Evolutionary conservation across 2,888 invertebrate species (phyloP).

Genomic region (Scaptomyza polygonia): DNA sequence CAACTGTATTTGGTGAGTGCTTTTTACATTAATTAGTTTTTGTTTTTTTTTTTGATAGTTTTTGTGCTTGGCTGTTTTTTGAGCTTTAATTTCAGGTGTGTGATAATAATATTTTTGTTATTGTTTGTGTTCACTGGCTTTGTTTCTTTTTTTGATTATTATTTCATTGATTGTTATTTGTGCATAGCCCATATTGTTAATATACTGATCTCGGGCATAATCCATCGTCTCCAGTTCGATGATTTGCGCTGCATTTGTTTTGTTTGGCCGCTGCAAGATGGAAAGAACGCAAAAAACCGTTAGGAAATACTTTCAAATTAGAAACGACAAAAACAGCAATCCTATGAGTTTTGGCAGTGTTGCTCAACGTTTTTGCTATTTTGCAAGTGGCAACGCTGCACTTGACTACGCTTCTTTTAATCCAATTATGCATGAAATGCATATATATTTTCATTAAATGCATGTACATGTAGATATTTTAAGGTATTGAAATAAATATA

Average conservation of each 20-base stretch:
- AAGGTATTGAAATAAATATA: too few relatives aligned
- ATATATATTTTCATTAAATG: not conserved
- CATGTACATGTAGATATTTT: not conserved
- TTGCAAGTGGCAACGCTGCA: conserved; percentile 44
- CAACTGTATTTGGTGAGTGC: not conserved
- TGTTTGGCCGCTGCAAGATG: conserved; percentile 29
- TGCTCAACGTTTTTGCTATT: conserved; percentile 24
- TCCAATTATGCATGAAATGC: not conserved
- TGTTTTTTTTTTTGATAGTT: not conserved
- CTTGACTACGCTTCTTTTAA: not conserved
- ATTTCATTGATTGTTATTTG: conserved; percentile 54
- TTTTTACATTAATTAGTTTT: not conserved
- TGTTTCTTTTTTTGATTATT: conserved; percentile 7
- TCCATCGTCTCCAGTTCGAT: conserved; percentile 58
- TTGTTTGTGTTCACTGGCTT: conserved; percentile 49
- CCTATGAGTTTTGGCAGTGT: conserved; percentile 40
- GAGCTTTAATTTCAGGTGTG: conserved; percentile 87
- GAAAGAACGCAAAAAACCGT: not conserved
- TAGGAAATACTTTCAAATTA: conserved; percentile 31
- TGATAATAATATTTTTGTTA: conserved; percentile 9
- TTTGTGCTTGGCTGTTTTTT: conserved; percentile 15
- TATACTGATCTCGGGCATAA: conserved; percentile 44
- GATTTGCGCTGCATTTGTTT: conserved; percentile 62
- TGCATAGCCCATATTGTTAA: conserved; percentile 32
- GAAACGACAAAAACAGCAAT: conserved; percentile 25